A percentile compares a stretch with the other conserved stretches of the same genome.
These are phyloP conservation scores for Lagodon rhomboides DNA, from an alignment of 2,797 vertebrate genomes.

Conservation along the genomic window DNA sequence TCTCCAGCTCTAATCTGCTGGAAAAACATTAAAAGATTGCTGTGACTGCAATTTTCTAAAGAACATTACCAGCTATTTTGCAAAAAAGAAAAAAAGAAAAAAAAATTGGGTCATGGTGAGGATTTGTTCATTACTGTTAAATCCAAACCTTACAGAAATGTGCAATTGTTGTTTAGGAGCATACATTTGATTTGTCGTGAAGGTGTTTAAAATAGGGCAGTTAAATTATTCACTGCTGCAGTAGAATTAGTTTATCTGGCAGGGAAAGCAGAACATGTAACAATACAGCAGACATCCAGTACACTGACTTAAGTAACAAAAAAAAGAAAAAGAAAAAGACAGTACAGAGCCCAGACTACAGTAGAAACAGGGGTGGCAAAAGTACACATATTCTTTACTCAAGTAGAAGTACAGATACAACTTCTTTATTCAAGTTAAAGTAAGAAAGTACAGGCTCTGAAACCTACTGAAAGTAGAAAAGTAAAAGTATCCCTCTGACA, in stretches of 20 bases:
- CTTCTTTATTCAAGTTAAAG: no score
- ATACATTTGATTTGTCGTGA: constrained; percentile 45
- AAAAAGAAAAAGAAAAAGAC: constrained; percentile 7
- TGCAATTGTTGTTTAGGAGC: constrained; percentile 40
- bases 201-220: constrained; percentile 53
- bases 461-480: no score
- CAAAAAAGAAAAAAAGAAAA: constrained; percentile 13
- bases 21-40: constrained; percentile 69
- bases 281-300: constrained; percentile 1
- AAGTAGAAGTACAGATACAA: no score
- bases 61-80: constrained; percentile 64
- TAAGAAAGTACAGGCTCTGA: no score
- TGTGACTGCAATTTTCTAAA: constrained; percentile 58
- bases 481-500: no score
- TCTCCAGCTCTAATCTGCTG: constrained; percentile 64
- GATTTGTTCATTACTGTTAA: constrained; percentile 15
- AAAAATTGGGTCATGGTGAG: constrained; percentile 28
- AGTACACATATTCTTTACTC: no score
- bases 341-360: not conserved
- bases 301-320: constrained; percentile 28
- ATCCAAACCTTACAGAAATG: constrained; percentile 42
- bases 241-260: constrained; percentile 39
- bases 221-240: constrained; percentile 41
- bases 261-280: constrained; percentile 17
- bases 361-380: no score